Evolutionary conservation across 2,113 vertebrate genomes (phyloP), one percentile per base, ranked within the genome.

Genomic region (Heliornis fulica): DNA sequence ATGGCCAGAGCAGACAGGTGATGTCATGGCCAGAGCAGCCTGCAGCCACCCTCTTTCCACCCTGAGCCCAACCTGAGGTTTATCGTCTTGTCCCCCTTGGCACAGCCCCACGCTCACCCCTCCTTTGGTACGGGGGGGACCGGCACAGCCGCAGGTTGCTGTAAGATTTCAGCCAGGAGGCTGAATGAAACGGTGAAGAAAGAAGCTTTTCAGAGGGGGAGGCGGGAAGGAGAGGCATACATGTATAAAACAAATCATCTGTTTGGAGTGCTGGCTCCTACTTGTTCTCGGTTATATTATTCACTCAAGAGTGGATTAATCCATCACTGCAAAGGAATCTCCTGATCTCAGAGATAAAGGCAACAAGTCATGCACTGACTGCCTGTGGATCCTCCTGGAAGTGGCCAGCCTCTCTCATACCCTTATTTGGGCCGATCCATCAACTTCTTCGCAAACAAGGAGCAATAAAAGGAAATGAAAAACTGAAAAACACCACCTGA

Each of bases 271-370:
- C 96, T 76, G 95, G 95, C 94, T 97, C 95, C 95, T 97, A 66
- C 95, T 94, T 89, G 92, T 95, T 94, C 96, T 93, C 21, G 3
- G 95, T 75, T 85, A 82, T 85, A 96, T 95, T 96, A 94, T 95
- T 97, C 95, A 91, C 90, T 95, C 90, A 89, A 43, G 93, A 94
- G 95, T 84, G 93, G 91, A 92, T 96, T 96, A 81, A 95, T 93
- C 91, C 95, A 95, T 96, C 94, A 97, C 76, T 46, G 93, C 91
- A 90, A 95, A 95, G 89, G 95, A 90, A 96, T 97, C 95, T 96
- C 94, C 87, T 94, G 95, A 97, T 97, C 92, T 89, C 95, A 56
- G 87, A 97, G 96, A 97, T 96, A 95, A 95, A 95, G 96, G 95
- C 95, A 97, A 91, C 94, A 91, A 94, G 92, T 95, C 75, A 65